Evolutionary conservation across 2,113 vertebrate genomes (phyloP).

Genomic region (Dasyprocta punctata): DNA sequence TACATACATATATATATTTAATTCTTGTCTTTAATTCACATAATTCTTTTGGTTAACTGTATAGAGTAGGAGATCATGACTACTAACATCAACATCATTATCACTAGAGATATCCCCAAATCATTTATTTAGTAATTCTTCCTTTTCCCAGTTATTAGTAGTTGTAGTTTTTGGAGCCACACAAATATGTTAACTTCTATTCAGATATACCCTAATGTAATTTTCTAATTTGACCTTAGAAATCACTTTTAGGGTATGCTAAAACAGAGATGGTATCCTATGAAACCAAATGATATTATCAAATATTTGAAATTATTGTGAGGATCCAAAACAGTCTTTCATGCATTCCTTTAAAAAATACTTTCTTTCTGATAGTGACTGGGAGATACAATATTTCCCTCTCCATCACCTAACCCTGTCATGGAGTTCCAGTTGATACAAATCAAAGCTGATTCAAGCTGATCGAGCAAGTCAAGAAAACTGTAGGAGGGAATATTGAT

Average conservation of each 20-base stretch:
- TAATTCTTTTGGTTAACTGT: neutral
- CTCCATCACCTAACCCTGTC: neutral
- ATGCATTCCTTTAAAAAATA: neutral
- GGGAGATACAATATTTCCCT: neutral
- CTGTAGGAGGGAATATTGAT: conserved; percentile 47
- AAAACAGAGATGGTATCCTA: neutral
- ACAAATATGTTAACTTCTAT: neutral
- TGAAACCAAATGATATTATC: neutral
- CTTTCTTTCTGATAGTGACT: neutral
- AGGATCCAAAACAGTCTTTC: neutral
- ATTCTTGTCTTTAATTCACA: neutral
- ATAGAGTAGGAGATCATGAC: neutral
- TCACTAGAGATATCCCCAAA: neutral
- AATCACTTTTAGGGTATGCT: neutral
- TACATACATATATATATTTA: neutral
- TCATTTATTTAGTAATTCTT: neutral
- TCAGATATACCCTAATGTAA: neutral
- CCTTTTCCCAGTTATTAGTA: neutral
- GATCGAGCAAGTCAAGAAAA: neutral
- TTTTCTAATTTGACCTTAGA: neutral
- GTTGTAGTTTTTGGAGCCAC: neutral
- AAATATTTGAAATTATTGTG: conserved; percentile 6
- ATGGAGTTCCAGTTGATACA: conserved; percentile 10
- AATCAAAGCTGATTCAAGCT: conserved; percentile 12
- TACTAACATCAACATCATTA: neutral